phyloP scores from a whole-genome alignment of 30 jellyfish, hydroid and myxozoan species.

The Haliclystus octoradiatus region DNA sequence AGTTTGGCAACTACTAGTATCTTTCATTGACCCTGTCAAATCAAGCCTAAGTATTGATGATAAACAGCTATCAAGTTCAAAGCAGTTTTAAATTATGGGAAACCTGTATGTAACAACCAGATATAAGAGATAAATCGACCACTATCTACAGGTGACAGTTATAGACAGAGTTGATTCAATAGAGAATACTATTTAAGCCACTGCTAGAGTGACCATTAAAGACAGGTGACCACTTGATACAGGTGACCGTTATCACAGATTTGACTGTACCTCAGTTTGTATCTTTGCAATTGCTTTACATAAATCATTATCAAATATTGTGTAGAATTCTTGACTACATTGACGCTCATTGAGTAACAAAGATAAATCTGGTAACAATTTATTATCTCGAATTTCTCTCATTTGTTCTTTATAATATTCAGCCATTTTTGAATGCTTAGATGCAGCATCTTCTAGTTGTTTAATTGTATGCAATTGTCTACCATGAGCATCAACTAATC shows the following conservation, averaged over 20 bases:
- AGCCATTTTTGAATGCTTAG: constrained; percentile 45
- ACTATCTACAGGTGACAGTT: too few relatives aligned
- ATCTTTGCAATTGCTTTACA: constrained; percentile 29
- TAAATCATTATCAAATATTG: constrained; percentile 21
- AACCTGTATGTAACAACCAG: too few relatives aligned
- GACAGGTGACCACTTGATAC: too few relatives aligned
- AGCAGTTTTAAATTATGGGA: neutral
- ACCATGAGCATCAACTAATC: constrained; percentile 36
- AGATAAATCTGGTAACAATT: constrained; percentile 40
- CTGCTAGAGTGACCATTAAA: too few relatives aligned
- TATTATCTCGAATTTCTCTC: constrained; percentile 50
- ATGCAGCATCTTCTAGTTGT: constrained; percentile 31
- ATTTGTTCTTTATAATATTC: constrained; percentile 42
- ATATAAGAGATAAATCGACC: too few relatives aligned
- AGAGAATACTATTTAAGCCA: neutral
- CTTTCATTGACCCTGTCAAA: too few relatives aligned
- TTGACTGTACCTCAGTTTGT: constrained; percentile 54
- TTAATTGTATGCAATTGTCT: constrained; percentile 41
- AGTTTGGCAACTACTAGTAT: too few relatives aligned
- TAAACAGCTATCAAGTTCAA: neutral
- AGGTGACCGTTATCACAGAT: too few relatives aligned
- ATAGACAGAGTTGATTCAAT: neutral
- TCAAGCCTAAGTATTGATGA: too few relatives aligned
- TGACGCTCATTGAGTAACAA: constrained; percentile 11
- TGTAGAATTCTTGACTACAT: constrained; percentile 10